Base-by-base conservation (phyloP, 1,140 invertebrate species). In the Oncopeltus fasciatus region DNA sequence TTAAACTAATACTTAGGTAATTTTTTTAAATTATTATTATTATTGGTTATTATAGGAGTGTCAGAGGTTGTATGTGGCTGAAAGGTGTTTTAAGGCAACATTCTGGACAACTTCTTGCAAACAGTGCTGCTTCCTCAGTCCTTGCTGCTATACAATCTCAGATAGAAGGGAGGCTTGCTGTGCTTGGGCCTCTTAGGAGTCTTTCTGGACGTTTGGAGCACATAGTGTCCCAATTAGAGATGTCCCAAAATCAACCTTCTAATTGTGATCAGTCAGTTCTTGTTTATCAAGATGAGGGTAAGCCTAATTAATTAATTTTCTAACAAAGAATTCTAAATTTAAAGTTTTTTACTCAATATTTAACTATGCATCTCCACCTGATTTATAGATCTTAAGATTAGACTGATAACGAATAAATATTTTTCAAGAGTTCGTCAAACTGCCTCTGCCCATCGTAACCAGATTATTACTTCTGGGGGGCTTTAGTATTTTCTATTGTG, bases 261-360 rank as follows among this genome's bases (percentile, higher is more conserved):
- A 28, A 16, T 16, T 18, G 53, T 43, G 27, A 29, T 8, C 21
- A 57, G 14, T 28, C 62, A 1, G 21, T 59, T 21, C 11, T 63
- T 1, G 16, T 63, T 24, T 63, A 49, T 43, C 62, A 59, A 31
- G 62, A 63, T 38, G 57, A 63, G 53, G 62, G 62, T 63, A 58
- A 3, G n/a, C n/a, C n/a, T n/a, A n/a, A n/a, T n/a, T n/a, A n/a
- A n/a, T n/a, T n/a, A n/a, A n/a, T n/a, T n/a, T n/a, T n/a, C n/a
- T n/a, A n/a, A n/a, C n/a, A n/a, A n/a, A n/a, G n/a, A n/a, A n/a
- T n/a, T n/a, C n/a, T n/a, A n/a, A n/a, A n/a, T n/a, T n/a, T n/a
- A n/a, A n/a, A n/a, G n/a, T n/a, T n/a, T n/a, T n/a, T n/a, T n/a
- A n/a, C n/a, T n/a, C n/a, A n/a, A n/a, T n/a, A n/a, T n/a, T n/a